Conservation (phyloP, 2,113 vertebrate species). For the Leucoraja erinaceus region DNA sequence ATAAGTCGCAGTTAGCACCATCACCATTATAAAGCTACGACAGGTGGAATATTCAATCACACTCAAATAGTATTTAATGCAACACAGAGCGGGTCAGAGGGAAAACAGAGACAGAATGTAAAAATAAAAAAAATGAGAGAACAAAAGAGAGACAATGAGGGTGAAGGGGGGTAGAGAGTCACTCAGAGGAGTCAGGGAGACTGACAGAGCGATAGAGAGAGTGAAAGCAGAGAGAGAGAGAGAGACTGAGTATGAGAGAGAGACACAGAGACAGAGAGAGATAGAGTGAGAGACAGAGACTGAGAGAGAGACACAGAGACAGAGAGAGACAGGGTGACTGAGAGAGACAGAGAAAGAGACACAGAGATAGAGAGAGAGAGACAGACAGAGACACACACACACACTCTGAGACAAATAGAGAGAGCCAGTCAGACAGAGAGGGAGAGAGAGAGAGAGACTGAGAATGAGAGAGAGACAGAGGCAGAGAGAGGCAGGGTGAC, state of each 20-base stretch:
- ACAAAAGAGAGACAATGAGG: not conserved
- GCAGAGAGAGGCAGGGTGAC: not conserved
- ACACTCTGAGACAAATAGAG: not conserved
- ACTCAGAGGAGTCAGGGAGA: too few relatives aligned
- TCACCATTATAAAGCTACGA: too few relatives aligned
- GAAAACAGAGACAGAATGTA: not conserved
- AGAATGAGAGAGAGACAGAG: conserved; percentile 35
- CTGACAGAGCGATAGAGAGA: not conserved
- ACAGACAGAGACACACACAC: too few relatives aligned
- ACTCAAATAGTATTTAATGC: not conserved
- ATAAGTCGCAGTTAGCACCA: not conserved
- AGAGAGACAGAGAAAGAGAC: not conserved
- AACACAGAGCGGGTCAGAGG: not conserved
- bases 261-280: not conserved
- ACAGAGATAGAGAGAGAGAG: not conserved
- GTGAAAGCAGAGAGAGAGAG: not conserved
- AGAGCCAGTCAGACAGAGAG: too few relatives aligned
- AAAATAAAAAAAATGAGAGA: not conserved
- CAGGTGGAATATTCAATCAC: not conserved
- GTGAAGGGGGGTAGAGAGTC: too few relatives aligned
- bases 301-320: conserved; percentile 34
- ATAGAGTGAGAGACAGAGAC: not conserved
- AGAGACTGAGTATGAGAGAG: not conserved
- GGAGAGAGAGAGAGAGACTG: not conserved
- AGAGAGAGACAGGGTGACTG: not conserved